Percentiles rank a stretch among this genome's conserved stretches.
phyloP scores from a whole-genome alignment of 2,113 vertebrate species.

The Corvus cornix region DNA sequence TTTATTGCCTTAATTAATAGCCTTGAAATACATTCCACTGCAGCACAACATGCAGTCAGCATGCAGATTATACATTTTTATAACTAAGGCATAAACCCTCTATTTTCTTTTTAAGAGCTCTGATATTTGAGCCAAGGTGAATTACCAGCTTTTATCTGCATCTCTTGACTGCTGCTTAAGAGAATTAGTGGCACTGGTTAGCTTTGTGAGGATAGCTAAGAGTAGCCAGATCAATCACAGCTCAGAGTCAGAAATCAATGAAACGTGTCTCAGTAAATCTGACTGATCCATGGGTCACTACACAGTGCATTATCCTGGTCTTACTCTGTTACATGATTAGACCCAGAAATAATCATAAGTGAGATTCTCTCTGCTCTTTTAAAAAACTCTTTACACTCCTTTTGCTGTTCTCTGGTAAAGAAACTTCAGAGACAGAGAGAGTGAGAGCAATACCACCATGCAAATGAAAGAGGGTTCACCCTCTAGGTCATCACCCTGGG shows the following conservation, averaged over 20 bases:
- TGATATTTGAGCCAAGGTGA: slow-evolving; percentile 67
- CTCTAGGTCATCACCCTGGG: neutral
- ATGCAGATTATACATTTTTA: slow-evolving; percentile 31
- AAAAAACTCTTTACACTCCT: neutral
- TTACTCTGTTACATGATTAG: slow-evolving; percentile 53
- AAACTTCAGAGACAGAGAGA: neutral
- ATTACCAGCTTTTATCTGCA: slow-evolving; percentile 75
- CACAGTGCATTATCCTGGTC: slow-evolving; percentile 29
- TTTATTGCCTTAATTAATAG: slow-evolving; percentile 39
- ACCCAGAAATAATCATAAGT: slow-evolving; percentile 39
- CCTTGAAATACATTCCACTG: neutral
- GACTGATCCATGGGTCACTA: slow-evolving; percentile 49
- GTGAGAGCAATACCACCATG: neutral
- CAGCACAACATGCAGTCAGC: neutral
- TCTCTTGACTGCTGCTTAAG: slow-evolving; percentile 75
- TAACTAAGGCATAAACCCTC: slow-evolving; percentile 20
- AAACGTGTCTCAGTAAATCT: slow-evolving; percentile 61
- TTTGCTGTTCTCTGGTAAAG: neutral
- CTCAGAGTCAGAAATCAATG: slow-evolving; percentile 76
- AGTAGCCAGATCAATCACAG: slow-evolving; percentile 69
- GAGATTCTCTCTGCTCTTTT: neutral
- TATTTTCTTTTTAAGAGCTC: slow-evolving; percentile 69
- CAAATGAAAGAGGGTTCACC: neutral
- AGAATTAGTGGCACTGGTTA: slow-evolving; percentile 72
- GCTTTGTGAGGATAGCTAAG: slow-evolving; percentile 57